Evolutionary conservation across 2,888 invertebrate species (phyloP).

Genomic region (Anoplius nigerrimus): DNA sequence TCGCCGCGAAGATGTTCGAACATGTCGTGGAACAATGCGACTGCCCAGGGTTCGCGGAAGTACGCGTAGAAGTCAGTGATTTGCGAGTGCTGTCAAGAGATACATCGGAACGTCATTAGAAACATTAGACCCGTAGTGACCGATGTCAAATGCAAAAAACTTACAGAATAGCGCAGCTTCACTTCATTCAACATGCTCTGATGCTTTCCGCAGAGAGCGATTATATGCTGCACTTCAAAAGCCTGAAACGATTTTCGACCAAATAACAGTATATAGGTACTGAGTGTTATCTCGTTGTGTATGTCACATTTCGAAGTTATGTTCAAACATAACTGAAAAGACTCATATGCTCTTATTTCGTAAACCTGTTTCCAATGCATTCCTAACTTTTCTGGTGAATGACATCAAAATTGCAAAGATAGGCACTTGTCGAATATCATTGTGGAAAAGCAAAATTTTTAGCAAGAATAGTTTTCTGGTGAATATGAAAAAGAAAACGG

Average conservation of each 20-base stretch:
- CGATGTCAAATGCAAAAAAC: conserved; percentile 27
- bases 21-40: conserved; percentile 80
- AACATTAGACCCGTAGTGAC: not conserved
- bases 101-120: not conserved
- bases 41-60: conserved; percentile 82
- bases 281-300: too few species aligned
- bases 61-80: conserved; percentile 82
- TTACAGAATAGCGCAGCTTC: conserved; percentile 78
- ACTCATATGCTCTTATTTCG: too few species aligned
- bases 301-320: too few species aligned
- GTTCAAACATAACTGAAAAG: too few species aligned
- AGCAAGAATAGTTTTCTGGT: too few species aligned
- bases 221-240: conserved; percentile 79
- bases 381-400: not conserved
- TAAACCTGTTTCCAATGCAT: too few species aligned
- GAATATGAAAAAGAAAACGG: too few species aligned
- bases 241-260: too few species aligned
- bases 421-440: too few species aligned
- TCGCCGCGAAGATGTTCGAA: conserved; percentile 75
- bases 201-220: conserved; percentile 84
- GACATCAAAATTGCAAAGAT: too few species aligned
- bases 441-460: too few species aligned
- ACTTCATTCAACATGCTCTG: conserved; percentile 84
- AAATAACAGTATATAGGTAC: too few species aligned
- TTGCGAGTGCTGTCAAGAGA: conserved; percentile 75